phyloP scores from a whole-genome alignment of 53 echinoderm and acorn worm genomes.

The Crossaster papposus region DNA sequence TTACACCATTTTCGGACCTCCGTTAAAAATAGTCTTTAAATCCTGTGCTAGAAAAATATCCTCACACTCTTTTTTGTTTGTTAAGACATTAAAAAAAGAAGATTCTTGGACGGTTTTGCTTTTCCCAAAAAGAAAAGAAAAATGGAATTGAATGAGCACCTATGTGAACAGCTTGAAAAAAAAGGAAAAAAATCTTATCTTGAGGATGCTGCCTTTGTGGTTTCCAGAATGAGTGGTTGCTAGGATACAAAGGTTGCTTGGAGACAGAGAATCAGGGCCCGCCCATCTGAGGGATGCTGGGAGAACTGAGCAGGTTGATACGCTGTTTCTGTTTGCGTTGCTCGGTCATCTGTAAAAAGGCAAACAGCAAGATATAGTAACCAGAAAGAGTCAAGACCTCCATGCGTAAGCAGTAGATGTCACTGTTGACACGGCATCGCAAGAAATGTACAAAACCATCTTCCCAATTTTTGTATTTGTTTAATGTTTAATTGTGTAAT shows the following conservation, averaged over 20 bases:
- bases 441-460: no score
- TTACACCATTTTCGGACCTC: background rate
- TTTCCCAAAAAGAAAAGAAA: background rate
- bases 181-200: slow-evolving; percentile 48
- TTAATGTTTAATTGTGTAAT: no score
- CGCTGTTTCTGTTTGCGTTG: slow-evolving; percentile 97
- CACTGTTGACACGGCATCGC: no score
- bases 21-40: background rate
- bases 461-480: no score
- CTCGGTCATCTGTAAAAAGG: slow-evolving; percentile 84
- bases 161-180: background rate
- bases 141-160: slow-evolving; percentile 11
- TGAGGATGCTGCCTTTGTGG: background rate
- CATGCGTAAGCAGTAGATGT: no score
- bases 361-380: background rate
- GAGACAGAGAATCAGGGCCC: slow-evolving; percentile 51
- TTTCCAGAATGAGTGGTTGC: background rate
- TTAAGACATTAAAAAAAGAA: background rate
- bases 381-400: background rate
- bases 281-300: slow-evolving; percentile 78
- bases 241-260: slow-evolving; percentile 18
- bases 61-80: background rate
- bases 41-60: slow-evolving; percentile 36
- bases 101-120: slow-evolving; percentile 48
- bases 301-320: slow-evolving; percentile 85